Conservation (phyloP, 2,888 invertebrate genomes). For the Tupiocoris notatus region DNA sequence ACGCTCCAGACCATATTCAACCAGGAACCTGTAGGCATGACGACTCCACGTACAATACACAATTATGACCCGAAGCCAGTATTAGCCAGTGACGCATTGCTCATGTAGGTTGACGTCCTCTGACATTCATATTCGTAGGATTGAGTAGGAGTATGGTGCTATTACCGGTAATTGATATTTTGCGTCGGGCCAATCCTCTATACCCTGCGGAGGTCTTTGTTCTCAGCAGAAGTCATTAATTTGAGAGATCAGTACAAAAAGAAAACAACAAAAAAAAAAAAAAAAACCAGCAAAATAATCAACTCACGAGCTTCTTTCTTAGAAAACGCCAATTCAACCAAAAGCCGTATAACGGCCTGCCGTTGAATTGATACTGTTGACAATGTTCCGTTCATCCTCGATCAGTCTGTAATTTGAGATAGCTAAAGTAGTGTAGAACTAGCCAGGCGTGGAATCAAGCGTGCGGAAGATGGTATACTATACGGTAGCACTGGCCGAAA, state of each 20-base stretch:
- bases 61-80: not conserved
- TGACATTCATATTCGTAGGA: not conserved
- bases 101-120: not conserved
- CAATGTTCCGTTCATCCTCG: not conserved
- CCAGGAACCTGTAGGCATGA: not conserved
- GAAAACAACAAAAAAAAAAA: too few species aligned
- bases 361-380: too few species aligned
- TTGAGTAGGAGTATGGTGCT: not conserved
- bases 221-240: not conserved
- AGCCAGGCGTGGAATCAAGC: not conserved
- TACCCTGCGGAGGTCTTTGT: not conserved
- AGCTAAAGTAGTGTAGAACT: not conserved
- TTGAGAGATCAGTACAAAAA: too few species aligned
- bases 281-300: too few species aligned
- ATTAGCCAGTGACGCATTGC: not conserved
- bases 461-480: constrained; percentile 10
- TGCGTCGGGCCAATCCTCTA: not conserved
- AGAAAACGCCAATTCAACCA: too few species aligned
- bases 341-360: constrained; percentile 3
- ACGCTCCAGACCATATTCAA: not conserved
- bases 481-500: not conserved
- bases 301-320: too few species aligned
- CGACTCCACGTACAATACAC: not conserved
- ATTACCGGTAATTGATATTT: not conserved
- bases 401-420: not conserved